These are phyloP conservation scores for Strigamia maritima DNA, from an alignment of 2,888 invertebrate species.

Conservation along the genomic window DNA sequence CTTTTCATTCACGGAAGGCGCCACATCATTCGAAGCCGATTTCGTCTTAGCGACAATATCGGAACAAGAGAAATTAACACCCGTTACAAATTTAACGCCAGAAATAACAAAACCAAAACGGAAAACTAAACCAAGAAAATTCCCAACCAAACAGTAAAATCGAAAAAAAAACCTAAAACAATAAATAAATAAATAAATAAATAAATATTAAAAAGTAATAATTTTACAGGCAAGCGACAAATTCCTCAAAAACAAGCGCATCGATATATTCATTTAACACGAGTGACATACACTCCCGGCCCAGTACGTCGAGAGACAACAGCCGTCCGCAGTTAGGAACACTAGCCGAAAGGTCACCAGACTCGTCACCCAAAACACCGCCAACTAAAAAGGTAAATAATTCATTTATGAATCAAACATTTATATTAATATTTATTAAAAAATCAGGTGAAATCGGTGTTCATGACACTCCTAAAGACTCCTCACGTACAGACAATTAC, in stretches of 20 bases:
- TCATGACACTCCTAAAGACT: not conserved
- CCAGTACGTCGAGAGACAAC: not conserved
- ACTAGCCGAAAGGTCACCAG: not conserved
- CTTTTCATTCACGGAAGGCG: slow-evolving; percentile 66
- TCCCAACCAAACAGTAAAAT: too few relatives aligned
- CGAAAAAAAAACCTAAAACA: not conserved
- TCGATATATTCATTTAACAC: not conserved
- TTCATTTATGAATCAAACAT: not conserved
- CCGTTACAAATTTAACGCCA: not conserved
- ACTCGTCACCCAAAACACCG: not conserved
- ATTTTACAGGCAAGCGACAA: not conserved
- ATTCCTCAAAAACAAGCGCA: not conserved
- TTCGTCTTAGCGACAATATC: slow-evolving; percentile 76
- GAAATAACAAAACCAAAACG: not conserved
- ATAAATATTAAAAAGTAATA: not conserved
- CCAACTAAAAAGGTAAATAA: not conserved
- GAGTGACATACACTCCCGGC: not conserved
- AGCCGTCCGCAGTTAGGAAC: not conserved
- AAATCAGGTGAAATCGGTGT: not conserved
- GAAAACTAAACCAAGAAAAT: not conserved
- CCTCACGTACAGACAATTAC: not conserved
- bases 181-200: not conserved
- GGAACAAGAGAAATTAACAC: slow-evolving; percentile 51
- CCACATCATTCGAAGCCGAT: slow-evolving; percentile 70
- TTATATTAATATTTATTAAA: not conserved